A percentile compares a stretch with the other conserved stretches of the same genome.
These are phyloP conservation scores for Paraplagusia blochii DNA, from an alignment of 2,113 vertebrate genomes.

Conservation along the genomic window DNA sequence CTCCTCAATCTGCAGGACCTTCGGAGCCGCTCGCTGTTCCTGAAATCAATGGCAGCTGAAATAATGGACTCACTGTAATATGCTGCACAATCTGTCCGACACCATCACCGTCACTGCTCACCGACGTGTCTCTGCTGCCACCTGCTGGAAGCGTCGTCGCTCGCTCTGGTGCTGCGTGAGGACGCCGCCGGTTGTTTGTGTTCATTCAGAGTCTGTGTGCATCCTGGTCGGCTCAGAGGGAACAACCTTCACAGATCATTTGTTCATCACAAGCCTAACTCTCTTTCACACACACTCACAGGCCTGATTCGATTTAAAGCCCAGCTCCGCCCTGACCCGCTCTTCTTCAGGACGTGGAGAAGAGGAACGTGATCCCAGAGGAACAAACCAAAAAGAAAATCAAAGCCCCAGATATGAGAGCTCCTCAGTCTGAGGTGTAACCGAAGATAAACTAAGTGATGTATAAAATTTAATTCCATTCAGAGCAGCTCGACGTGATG, in stretches of 20 bases:
- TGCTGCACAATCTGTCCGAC: constrained; percentile 2
- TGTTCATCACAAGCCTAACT: constrained; percentile 41
- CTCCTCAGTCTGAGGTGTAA: constrained; percentile 17
- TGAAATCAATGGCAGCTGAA: background rate
- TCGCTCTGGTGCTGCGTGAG: background rate
- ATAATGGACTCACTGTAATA: background rate
- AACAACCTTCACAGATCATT: constrained; percentile 55
- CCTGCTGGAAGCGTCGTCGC: constrained; percentile 45
- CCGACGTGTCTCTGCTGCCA: constrained; percentile 49
- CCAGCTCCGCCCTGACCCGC: constrained; percentile 15
- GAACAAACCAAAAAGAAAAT: constrained; percentile 2
- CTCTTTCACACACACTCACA: constrained; percentile 22
- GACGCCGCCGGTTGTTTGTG: background rate
- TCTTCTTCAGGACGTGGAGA: constrained; percentile 13
- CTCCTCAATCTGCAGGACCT: background rate
- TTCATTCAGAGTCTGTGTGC: constrained; percentile 17
- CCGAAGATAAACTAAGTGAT: constrained; percentile 12
- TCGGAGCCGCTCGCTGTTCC: background rate
- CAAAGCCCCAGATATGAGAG: constrained; percentile 5
- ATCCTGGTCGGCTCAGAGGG: constrained; percentile 20
- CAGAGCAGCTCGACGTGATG: constrained; percentile 25
- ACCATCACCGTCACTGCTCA: background rate
- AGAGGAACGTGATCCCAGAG: constrained; percentile 1
- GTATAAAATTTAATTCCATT: constrained; percentile 3
- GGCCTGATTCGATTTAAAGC: constrained; percentile 25